A percentile compares a stretch with the other conserved stretches of the same genome.
These are phyloP conservation scores for Drosophila cardini DNA, from an alignment of 1,140 invertebrate genomes.

Conservation along the genomic window DNA sequence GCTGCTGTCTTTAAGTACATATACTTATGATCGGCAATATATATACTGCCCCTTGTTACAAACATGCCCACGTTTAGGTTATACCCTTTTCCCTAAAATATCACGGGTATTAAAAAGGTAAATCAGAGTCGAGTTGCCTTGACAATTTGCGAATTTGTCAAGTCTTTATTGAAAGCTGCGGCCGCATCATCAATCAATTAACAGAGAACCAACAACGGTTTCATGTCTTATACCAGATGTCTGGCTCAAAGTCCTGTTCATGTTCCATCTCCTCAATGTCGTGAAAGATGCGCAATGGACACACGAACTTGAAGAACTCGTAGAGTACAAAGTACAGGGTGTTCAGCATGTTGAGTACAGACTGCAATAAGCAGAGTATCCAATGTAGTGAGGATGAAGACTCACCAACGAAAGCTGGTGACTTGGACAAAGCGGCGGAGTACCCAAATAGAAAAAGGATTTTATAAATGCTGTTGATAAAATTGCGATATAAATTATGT, in stretches of 20 bases:
- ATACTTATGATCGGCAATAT: too few relatives aligned
- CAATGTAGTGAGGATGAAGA: slow-evolving; percentile 37
- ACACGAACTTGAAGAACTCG: slow-evolving; percentile 56
- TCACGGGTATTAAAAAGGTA: background rate
- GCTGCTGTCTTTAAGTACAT: too few relatives aligned
- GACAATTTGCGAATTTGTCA: slow-evolving; percentile 9
- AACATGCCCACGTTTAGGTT: too few relatives aligned
- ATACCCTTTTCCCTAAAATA: too few relatives aligned
- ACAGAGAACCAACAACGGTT: slow-evolving; percentile 30
- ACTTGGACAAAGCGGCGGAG: slow-evolving; percentile 31
- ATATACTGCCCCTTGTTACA: too few relatives aligned
- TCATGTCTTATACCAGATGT: slow-evolving; percentile 56
- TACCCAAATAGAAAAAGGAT: slow-evolving; percentile 53
- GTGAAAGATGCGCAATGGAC: slow-evolving; percentile 55
- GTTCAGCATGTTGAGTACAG: slow-evolving; percentile 47
- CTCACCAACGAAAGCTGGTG: slow-evolving; percentile 36
- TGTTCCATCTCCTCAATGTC: slow-evolving; percentile 56
- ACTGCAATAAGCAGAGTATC: slow-evolving; percentile 19
- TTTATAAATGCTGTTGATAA: slow-evolving; percentile 39
- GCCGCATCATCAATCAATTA: slow-evolving; percentile 72
- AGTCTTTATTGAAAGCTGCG: slow-evolving; percentile 55
- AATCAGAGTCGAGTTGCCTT: slow-evolving; percentile 32
- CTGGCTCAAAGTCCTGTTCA: slow-evolving; percentile 6
- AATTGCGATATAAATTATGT: background rate
- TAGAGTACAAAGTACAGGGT: slow-evolving; percentile 53